phyloP scores from a whole-genome alignment of 2,797 vertebrate species.

The Darevskia nairensis region DNA sequence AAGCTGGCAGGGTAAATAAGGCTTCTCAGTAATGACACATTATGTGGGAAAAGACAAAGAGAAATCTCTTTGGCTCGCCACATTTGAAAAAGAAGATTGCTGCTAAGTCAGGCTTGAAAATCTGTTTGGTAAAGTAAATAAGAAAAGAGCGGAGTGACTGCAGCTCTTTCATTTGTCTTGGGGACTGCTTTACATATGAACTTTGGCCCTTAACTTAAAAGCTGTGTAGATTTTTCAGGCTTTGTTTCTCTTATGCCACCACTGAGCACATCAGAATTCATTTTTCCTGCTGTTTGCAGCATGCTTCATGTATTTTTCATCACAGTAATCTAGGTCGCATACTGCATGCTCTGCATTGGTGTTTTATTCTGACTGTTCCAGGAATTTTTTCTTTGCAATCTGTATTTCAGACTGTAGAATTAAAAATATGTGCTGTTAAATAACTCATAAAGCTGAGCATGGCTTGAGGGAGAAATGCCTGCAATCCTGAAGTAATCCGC shows the following conservation, averaged over 20 bases:
- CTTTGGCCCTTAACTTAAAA: neutral
- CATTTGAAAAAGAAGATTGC: neutral
- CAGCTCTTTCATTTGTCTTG: slow-evolving; percentile 3
- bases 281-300: neutral
- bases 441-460: neutral
- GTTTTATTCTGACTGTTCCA: neutral
- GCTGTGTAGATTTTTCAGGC: neutral
- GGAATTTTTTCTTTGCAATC: neutral
- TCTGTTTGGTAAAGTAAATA: slow-evolving; percentile 24
- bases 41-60: neutral
- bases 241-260: slow-evolving; percentile 1
- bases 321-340: neutral
- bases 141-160: neutral
- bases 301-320: slow-evolving; percentile 22
- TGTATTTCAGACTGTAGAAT: neutral
- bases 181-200: neutral
- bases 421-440: neutral
- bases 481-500: neutral
- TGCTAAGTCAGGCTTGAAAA: neutral
- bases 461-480: neutral
- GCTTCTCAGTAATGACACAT: neutral
- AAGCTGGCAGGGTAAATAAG: neutral
- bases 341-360: neutral
- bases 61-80: neutral
- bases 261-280: neutral